Base-by-base conservation (phyloP, 2,797 vertebrate species). In the Yasuhikotakia modesta region DNA sequence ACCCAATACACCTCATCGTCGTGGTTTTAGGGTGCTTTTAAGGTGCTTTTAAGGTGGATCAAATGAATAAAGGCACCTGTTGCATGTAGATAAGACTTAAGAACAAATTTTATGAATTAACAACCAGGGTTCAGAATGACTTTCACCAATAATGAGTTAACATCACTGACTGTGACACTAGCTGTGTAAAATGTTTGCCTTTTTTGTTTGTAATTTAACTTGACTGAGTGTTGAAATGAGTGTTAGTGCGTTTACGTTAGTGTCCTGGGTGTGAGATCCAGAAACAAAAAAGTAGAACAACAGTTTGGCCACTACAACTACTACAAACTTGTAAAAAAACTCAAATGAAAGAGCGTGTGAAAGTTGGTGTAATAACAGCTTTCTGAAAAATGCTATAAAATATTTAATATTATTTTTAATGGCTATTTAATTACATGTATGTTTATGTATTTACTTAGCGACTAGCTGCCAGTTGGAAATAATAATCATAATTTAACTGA, bases 51-150 rank as follows among this genome's bases (percentile, higher is more conserved):
- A 27, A 73, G 57, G 45, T 63, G 48, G 48, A 74, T 81, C 76
- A 81, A 74, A 55, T 21, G 48, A 57, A 30, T 45, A 24, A 43
- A 58, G 63, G n/a, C 75, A 19, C 19, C 57, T 81, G 80, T 46
- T 81, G 8, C 17, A 48, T 61, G 58, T 46, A 81, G 80, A 81
- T 81, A 78, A 81, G 64, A 78, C 53, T 19, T 50, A 17, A 30
- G 12, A 12, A 16, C 17, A 63, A 78, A 30, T 45, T 65, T 64
- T 45, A 19, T 19, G 24, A 55, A 63, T 58, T 58, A 2, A 27
- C 55, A 58, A 4, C 16, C 21, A 6, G 22, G 21, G 13, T 27
- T 13, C 22, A 58, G 14, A 58, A 60, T 60, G 13, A 30, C 24
- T 22, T 57, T 39, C 35, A 39, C 35, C 35, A 8, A 2, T 39